These are phyloP conservation scores for Schizopygopsis pylzovi DNA, from an alignment of 2,797 vertebrate genomes.

Conservation along the genomic window DNA sequence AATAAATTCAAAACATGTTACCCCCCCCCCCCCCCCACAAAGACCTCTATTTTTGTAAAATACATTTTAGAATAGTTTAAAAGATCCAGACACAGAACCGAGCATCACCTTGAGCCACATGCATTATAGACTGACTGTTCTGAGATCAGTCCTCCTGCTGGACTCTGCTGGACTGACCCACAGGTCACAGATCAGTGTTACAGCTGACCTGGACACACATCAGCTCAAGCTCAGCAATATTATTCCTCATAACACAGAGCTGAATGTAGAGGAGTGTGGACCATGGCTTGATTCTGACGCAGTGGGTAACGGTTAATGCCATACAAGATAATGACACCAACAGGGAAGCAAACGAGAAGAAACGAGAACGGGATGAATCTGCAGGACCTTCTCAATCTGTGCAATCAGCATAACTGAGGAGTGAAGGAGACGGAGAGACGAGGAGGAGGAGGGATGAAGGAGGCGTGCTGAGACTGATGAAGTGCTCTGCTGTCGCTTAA, in stretches of 20 bases:
- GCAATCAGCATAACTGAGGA: background rate
- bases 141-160: background rate
- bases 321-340: background rate
- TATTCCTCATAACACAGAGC: background rate
- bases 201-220: background rate
- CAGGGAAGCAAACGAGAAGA: background rate
- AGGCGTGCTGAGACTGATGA: slow-evolving; percentile 28
- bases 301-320: background rate
- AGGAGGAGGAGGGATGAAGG: slow-evolving; percentile 10
- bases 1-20: background rate
- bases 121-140: background rate
- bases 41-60: background rate
- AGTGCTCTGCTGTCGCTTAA: slow-evolving; percentile 48
- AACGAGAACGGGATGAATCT: background rate
- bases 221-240: background rate
- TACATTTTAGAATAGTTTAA: accelerated
- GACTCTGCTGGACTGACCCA: background rate
- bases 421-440: slow-evolving; percentile 31
- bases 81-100: too few relatives aligned
- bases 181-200: background rate
- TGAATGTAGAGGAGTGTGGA: background rate
- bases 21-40: background rate
- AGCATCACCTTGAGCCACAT: background rate
- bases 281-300: background rate
- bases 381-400: background rate